phyloP scores from a whole-genome alignment of 92 coral and sea anemone species.

The Porites lobata region DNA sequence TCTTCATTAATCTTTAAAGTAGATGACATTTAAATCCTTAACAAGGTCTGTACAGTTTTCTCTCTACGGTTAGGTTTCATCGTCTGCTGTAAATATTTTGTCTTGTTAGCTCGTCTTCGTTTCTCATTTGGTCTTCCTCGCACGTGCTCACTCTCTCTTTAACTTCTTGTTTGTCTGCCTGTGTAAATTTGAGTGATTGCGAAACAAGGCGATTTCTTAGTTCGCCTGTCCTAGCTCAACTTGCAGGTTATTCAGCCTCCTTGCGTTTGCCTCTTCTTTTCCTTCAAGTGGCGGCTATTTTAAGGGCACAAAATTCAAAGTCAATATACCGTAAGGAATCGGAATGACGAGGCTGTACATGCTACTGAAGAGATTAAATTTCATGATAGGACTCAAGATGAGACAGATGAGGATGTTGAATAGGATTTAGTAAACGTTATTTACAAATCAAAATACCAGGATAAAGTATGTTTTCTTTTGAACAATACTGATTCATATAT shows the following conservation, averaged over 20 bases:
- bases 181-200: neutral
- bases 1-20: neutral
- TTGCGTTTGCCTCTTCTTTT: neutral
- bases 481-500: no score
- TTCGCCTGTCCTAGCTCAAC: neutral
- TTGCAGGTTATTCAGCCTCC: slow-evolving; percentile 1
- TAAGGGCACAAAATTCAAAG: no score
- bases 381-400: no score
- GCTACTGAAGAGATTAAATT: no score
- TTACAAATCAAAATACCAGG: no score
- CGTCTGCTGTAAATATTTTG: neutral
- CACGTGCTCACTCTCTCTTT: neutral
- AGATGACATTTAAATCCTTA: neutral
- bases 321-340: no score
- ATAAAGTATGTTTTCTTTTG: no score
- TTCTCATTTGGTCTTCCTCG: slow-evolving; percentile 6
- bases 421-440: no score
- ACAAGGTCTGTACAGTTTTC: neutral
- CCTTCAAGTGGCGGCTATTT: no score
- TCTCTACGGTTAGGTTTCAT: neutral
- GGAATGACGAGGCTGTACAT: no score
- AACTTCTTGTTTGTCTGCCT: neutral
- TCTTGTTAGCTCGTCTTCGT: neutral
- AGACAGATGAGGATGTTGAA: no score
- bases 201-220: neutral